Conservation (phyloP, 2,113 vertebrate genomes). For the Columbina picui region DNA sequence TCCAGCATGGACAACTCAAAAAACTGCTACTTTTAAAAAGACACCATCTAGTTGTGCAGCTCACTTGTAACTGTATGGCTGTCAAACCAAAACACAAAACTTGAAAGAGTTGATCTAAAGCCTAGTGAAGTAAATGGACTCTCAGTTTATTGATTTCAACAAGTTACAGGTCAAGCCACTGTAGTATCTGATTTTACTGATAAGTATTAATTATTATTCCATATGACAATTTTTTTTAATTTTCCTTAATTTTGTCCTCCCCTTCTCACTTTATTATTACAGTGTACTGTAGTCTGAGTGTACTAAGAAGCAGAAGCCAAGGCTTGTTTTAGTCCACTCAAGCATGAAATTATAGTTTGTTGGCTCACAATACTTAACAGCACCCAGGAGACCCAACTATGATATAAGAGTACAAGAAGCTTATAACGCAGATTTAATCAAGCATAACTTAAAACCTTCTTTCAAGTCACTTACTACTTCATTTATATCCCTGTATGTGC, state of each 20-base stretch:
- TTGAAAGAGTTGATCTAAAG: not conserved
- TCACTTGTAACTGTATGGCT: not conserved
- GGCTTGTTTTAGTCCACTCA: conserved; percentile 39
- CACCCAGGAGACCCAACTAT: conserved; percentile 35
- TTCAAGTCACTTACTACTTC: conserved; percentile 48
- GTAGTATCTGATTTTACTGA: not conserved
- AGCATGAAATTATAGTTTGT: conserved; percentile 66
- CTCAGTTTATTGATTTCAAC: not conserved
- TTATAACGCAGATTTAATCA: conserved; percentile 51
- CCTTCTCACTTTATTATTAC: not conserved
- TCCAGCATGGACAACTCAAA: not conserved
- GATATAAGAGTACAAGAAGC: not conserved
- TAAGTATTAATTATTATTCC: not conserved
- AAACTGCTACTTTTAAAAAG: not conserved
- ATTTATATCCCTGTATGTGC: conserved; percentile 9
- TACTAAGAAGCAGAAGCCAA: not conserved
- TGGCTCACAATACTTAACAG: conserved; percentile 46
- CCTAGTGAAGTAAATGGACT: not conserved
- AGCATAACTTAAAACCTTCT: conserved; percentile 25
- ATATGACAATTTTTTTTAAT: not conserved
- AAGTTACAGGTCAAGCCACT: not conserved
- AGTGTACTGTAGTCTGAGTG: not conserved
- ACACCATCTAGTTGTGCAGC: not conserved
- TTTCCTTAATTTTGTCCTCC: not conserved
- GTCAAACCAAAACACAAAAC: not conserved